Percentiles rank a stretch among this genome's conserved stretches.
phyloP scores from a whole-genome alignment of 2,113 vertebrate genomes.

The Garra rufa region DNA sequence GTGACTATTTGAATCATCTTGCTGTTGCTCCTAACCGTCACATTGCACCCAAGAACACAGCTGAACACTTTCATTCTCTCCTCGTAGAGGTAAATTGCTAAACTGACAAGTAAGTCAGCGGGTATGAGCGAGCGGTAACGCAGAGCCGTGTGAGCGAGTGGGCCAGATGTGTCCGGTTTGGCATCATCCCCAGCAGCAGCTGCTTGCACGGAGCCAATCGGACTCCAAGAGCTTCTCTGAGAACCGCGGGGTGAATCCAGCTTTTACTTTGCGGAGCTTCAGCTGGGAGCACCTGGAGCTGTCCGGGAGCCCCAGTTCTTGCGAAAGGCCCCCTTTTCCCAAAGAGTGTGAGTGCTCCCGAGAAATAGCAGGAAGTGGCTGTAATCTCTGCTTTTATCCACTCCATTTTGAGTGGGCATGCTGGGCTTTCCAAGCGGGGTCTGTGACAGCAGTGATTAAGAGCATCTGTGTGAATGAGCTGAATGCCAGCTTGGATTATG shows the following conservation, averaged over 20 bases:
- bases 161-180: constrained; percentile 13
- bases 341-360: not conserved
- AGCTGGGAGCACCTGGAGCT: constrained; percentile 33
- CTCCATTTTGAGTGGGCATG: constrained; percentile 17
- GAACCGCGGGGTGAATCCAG: not conserved
- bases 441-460: constrained; percentile 27
- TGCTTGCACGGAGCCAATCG: not conserved
- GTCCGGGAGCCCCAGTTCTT: constrained; percentile 1
- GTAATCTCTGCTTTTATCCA: constrained; percentile 35
- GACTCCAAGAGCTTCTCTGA: not conserved
- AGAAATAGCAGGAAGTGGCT: constrained; percentile 23
- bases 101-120: not conserved
- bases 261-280: constrained; percentile 19
- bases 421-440: constrained; percentile 4
- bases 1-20: not conserved
- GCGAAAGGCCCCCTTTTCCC: not conserved
- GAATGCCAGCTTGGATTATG: constrained; percentile 26
- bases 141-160: not conserved
- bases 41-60: not conserved
- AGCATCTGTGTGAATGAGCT: constrained; percentile 45
- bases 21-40: not conserved
- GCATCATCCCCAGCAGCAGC: constrained; percentile 29
- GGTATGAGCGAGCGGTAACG: too few relatives aligned
- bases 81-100: constrained; percentile 7
- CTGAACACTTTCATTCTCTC: constrained; percentile 12